Evolutionary conservation across 2,888 invertebrate genomes (phyloP), one percentile per base, ranked within the genome.

Genomic region (Standfussiana lucernea): DNA sequence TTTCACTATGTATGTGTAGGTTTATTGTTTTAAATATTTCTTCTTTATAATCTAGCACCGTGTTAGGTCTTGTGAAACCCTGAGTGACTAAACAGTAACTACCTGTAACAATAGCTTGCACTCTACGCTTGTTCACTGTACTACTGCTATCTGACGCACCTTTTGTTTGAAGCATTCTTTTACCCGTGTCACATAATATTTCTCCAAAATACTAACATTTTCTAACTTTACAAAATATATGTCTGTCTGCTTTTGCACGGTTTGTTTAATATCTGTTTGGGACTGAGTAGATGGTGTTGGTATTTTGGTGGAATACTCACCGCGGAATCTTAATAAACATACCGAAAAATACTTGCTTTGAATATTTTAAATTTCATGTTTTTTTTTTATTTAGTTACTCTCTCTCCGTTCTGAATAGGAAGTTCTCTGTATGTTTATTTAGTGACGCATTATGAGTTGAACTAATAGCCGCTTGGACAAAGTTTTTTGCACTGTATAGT

Each of bases 151-250:
- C 86, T 92, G 88, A 89, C 90, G 95, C 95, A 94, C 93, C 81
- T 89, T 87, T 90, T 89, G 88, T 92, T 91, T 92, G 82, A 90
- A 89, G 86, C 89, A 90, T 89, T 90, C 82, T 86, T 77, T 91
- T 90, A 89, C 86, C 89, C 89, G 87, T 91, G 88, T 92, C 86
- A 89, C 83, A 90, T 90, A 91, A 76, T 83, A 91, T 95, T 96
- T 96, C 95, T 94, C 96, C 96, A 96, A 96, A 96, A 96, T 96
- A 96, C 96, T 96, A 96, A 96, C 96, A 94, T 93, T 90, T 89
- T 94, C 93, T 93, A 93, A 95, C 91, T 88, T 87, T 79, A 32
- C 65, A 84, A 90, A 84, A 81, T 84, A 84, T 72, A 72, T 90
- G 84, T 89, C 88, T 90, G 84, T 91, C 86, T 88, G 91, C 92